Percentiles rank a stretch among this genome's conserved stretches.
Conservation (phyloP, 2,113 vertebrate species). For the Aramus guarauna region DNA sequence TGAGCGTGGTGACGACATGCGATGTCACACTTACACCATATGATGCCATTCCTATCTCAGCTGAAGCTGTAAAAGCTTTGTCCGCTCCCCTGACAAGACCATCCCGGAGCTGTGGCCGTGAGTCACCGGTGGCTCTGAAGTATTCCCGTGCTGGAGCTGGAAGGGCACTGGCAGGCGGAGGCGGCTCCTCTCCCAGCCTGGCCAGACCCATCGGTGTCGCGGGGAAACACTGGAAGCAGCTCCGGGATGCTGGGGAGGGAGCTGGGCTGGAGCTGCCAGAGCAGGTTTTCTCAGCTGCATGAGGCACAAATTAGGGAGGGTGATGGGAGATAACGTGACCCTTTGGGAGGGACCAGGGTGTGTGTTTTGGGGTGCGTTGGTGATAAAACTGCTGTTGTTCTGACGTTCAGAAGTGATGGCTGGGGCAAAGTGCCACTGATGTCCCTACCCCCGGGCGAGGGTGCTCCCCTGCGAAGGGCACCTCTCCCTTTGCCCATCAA, state of each 20-base stretch:
- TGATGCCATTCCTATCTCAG: rapidly evolving
- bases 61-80: no score
- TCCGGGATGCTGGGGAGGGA: background rate
- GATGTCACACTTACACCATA: background rate
- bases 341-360: rapidly evolving
- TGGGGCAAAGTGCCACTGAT: no score
- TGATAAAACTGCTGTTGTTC: background rate
- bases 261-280: rapidly evolving
- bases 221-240: background rate
- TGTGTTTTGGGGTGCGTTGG: background rate
- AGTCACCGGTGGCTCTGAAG: no score
- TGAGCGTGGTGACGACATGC: rapidly evolving
- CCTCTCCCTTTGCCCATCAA: background rate
- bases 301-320: background rate
- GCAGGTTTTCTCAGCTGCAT: background rate
- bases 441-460: background rate
- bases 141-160: no score
- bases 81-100: no score
- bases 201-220: rapidly evolving
- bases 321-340: background rate
- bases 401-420: background rate
- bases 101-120: no score
- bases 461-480: background rate
- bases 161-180: no score
- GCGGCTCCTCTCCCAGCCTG: no score